phyloP scores from a whole-genome alignment of 2,797 vertebrate genomes.

The Cyprinodon diabolis region DNA sequence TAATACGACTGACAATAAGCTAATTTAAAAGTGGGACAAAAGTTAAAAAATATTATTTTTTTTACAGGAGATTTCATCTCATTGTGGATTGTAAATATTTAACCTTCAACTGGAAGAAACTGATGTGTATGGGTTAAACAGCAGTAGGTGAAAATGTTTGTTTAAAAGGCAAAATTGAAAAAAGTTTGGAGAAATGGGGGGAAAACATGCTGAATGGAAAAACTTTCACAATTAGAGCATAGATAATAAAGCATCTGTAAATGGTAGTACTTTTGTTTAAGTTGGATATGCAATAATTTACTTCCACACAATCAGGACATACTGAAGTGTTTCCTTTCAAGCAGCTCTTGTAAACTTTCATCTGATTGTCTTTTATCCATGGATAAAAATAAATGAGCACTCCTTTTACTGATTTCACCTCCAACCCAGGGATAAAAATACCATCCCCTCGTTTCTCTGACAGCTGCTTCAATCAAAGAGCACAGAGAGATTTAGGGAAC shows the following conservation, averaged over 20 bases:
- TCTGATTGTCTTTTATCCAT: conserved; percentile 20
- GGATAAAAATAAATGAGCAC: conserved; percentile 57
- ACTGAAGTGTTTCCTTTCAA: conserved; percentile 29
- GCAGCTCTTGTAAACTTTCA: conserved; percentile 24
- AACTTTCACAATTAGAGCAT: too few relatives aligned
- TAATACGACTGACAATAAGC: too few relatives aligned
- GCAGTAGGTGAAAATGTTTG: not conserved
- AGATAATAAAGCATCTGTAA: too few relatives aligned
- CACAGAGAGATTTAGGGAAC: conserved; percentile 12
- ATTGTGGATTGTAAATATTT: not conserved
- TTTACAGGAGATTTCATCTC: too few relatives aligned
- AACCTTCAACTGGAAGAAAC: not conserved
- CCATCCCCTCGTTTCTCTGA: conserved; percentile 33
- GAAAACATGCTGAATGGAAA: too few relatives aligned
- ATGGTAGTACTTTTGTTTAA: too few relatives aligned
- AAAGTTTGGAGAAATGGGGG: not conserved
- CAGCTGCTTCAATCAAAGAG: conserved; percentile 40
- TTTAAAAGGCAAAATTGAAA: not conserved
- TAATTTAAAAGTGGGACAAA: too few relatives aligned
- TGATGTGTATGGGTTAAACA: not conserved
- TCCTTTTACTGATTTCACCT: conserved; percentile 28
- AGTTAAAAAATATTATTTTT: too few relatives aligned
- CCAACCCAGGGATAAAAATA: conserved; percentile 53
- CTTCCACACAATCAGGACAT: not conserved
- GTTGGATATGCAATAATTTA: too few relatives aligned